A percentile compares a stretch with the other conserved stretches of the same genome.
Evolutionary conservation across 2,888 invertebrate genomes (phyloP).

Genomic region (Odontocerum albicorne): DNA sequence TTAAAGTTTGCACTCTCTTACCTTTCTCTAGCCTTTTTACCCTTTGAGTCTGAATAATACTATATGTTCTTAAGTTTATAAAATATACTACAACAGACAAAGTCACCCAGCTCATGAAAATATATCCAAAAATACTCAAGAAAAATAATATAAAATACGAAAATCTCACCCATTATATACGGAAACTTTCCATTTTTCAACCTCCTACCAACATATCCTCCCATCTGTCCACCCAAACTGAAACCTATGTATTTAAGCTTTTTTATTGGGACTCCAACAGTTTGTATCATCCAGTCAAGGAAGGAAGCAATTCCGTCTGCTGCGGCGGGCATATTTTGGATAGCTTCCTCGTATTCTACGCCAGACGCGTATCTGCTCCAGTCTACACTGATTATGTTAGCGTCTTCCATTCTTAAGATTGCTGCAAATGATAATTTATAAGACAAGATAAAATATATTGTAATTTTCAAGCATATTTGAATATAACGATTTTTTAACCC

Average conservation of each 20-base stretch:
- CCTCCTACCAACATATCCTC: background rate
- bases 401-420: background rate
- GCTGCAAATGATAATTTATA: too few relatives aligned
- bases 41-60: too few relatives aligned
- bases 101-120: too few relatives aligned
- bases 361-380: background rate
- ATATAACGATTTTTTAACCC: too few relatives aligned
- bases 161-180: background rate
- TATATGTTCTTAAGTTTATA: too few relatives aligned
- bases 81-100: too few relatives aligned
- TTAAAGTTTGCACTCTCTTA: too few relatives aligned
- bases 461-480: too few relatives aligned
- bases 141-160: too few relatives aligned
- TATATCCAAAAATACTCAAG: too few relatives aligned
- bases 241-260: background rate
- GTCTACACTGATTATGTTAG: background rate
- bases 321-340: background rate
- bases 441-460: too few relatives aligned
- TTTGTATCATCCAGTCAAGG: background rate
- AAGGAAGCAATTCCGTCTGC: background rate
- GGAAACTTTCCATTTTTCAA: background rate
- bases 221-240: constrained; percentile 3
- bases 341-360: background rate
- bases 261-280: background rate
- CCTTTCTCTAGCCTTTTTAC: too few relatives aligned